Base-by-base conservation (phyloP, 1,140 invertebrate genomes). In the Caenorhabditis remanei region DNA sequence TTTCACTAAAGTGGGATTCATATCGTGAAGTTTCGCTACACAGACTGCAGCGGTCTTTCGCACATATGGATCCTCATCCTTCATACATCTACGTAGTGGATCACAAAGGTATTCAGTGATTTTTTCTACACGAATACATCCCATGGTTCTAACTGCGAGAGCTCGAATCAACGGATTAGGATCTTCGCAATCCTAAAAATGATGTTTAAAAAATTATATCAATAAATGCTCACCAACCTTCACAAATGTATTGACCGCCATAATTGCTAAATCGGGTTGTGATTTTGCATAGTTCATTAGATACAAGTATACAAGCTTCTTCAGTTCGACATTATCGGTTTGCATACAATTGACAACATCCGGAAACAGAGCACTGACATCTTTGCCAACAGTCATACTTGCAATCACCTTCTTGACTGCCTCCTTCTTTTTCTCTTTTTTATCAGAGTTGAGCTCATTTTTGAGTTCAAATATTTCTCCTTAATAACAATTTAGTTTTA, bases 261-360 rank as follows among this genome's bases (percentile, higher is more conserved):
- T 99, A 86, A 99, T 99, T 83, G 98, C 98, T 96, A 99, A 98
- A 93, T 99, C 98, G 13, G 98, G 98, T 93, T 99, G 98, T 90
- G 97, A 99, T 93, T 99, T 99, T 82, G 98, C 98, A 94, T 99
- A 99, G 93, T 99, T 99, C 98, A 99, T 99, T 85, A 99, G 94
- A 93, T 99, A 99, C 24, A 99, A 94, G 93, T 99, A 99, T 0
- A 99, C 98, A 56, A 99, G 94, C 92, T 99, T 99, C 94, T 99
- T 99, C 89, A 99, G 93, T 93, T 99, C 98, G 92, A 99, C 94
- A 94, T 99, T 99, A 93, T 99, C 98, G 11, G 98, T 99, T 94
- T 99, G 98, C 98, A 99, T 99, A 93, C 98, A 99, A 93, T 99
- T 99, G 41, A 99, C 97, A 46, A 99, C 98, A 94, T 99, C 98